Conservation (phyloP, 2,888 invertebrate species). For the Stegophylla sp. region DNA sequence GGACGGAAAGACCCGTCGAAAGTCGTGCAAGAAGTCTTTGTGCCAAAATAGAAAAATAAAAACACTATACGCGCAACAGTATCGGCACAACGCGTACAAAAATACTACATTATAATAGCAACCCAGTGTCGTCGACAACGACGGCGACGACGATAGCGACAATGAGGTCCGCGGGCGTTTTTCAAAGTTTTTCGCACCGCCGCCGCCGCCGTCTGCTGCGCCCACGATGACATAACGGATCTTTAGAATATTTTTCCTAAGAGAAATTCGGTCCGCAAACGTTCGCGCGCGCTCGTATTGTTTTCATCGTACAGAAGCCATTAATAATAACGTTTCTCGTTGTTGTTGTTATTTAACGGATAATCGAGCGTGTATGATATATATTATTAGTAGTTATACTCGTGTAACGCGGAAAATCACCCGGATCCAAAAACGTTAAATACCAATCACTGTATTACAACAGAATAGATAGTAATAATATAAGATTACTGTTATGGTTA, state of each 20-base stretch:
- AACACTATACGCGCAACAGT: no score
- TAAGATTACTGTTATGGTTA: no score
- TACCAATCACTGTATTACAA: no score
- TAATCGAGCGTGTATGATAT: not conserved
- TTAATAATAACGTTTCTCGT: constrained; percentile 7
- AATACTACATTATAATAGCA: constrained; percentile 5
- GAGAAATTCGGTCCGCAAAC: constrained; percentile 28
- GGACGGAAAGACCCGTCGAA: not conserved
- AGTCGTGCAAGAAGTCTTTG: constrained; percentile 36
- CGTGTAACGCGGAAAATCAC: no score
- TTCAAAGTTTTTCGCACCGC: constrained; percentile 36
- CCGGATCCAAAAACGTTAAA: no score
- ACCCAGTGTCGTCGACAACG: not conserved
- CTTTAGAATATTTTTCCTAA: constrained; percentile 37
- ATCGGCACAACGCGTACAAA: not conserved
- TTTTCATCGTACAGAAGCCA: constrained; percentile 11
- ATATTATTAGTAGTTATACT: not conserved
- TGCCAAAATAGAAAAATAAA: constrained; percentile 8
- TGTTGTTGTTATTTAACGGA: not conserved
- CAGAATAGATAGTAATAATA: no score
- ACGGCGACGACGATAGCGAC: not conserved
- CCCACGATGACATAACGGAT: constrained; percentile 23
- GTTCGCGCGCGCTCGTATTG: not conserved
- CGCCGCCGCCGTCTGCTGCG: not conserved
- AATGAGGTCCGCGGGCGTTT: constrained; percentile 26